Evolutionary conservation across 2,888 invertebrate genomes (phyloP).

Genomic region (Homarus gammarus): DNA sequence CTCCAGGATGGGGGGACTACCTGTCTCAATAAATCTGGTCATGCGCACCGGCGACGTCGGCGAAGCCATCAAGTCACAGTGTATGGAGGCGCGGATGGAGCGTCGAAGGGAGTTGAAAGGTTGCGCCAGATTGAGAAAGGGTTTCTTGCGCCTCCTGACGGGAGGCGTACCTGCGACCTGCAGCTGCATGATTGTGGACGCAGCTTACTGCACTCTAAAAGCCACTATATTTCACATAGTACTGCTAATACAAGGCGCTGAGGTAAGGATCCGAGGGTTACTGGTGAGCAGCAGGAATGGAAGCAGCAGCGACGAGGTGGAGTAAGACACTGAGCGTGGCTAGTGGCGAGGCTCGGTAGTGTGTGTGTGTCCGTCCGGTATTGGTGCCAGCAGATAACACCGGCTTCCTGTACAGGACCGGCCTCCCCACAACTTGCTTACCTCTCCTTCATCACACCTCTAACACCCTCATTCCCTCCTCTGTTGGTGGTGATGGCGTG

Average conservation of each 20-base stretch:
- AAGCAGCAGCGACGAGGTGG: conserved; percentile 7
- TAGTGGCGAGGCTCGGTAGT: background rate
- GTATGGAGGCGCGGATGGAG: conserved; percentile 50
- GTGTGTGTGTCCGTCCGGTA: background rate
- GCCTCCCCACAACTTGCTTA: background rate
- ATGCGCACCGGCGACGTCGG: conserved; percentile 64
- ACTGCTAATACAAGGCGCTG: no score
- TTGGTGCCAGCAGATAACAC: background rate
- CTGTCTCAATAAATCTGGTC: conserved; percentile 38
- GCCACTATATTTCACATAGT: no score
- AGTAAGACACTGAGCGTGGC: background rate
- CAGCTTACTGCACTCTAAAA: background rate
- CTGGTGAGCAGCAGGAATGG: background rate
- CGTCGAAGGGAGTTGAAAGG: conserved; percentile 33
- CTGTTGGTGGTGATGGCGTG: background rate
- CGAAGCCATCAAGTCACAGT: conserved; percentile 41
- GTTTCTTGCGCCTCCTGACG: conserved; percentile 57
- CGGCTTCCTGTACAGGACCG: background rate
- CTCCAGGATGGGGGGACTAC: conserved; percentile 56
- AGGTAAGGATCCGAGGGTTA: no score
- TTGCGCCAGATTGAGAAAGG: conserved; percentile 8
- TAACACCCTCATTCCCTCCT: background rate
- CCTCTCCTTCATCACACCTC: background rate
- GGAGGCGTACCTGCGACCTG: conserved; percentile 77
- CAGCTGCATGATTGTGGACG: conserved; percentile 31